Base-by-base conservation (phyloP, 2,888 invertebrate genomes). In the Myopa testacea region DNA sequence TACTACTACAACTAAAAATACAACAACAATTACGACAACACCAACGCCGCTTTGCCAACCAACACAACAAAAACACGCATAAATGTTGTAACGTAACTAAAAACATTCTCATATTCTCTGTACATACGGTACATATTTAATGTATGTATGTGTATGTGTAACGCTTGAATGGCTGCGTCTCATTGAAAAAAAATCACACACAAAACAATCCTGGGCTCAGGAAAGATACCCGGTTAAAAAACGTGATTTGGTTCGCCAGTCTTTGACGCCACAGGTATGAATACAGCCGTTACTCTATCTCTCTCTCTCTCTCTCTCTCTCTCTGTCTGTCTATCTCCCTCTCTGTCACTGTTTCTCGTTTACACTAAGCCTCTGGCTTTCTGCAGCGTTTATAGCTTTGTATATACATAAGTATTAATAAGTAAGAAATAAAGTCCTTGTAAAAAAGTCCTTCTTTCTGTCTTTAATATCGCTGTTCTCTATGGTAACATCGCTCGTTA, bases 191-290 rank as follows among this genome's bases (percentile, higher is more conserved):
- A 75, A 77, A 78, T 67, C 62, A 26, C 75, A 74, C 76, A 78
- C 72, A 75, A 69, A 69, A 71, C 16, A 79, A 55, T 58, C 63
- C 67, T 77, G 67, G 65, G 34, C 50, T 67, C 93, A 93, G 93
- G 94, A 94, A 92, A 93, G 92, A 91, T 93, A 93, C 91, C 94
- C 94, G 89, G 93, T 93, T 92, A 94, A 94, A 93, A 94, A 93
- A 93, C 93, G 93, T 90, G 94, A 94, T 92, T 91, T 93, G 91
- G 93, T 94, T 88, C 92, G 93, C 90, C 92, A 93, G 91, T 91
- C 84, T 78, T 81, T 85, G 81, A 81, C 91, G 40, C 81, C 81
- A 78, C 83, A 86, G 86, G 86, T 86, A 85, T 84, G 86, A 82
- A 76, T 37, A 70, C n/a, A 68, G 37, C 34, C 19, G 16, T n/a